Percentiles rank a stretch among this genome's conserved stretches.
These are phyloP conservation scores for Flexamia atlantica DNA, from an alignment of 2,888 invertebrate species.

Conservation along the genomic window DNA sequence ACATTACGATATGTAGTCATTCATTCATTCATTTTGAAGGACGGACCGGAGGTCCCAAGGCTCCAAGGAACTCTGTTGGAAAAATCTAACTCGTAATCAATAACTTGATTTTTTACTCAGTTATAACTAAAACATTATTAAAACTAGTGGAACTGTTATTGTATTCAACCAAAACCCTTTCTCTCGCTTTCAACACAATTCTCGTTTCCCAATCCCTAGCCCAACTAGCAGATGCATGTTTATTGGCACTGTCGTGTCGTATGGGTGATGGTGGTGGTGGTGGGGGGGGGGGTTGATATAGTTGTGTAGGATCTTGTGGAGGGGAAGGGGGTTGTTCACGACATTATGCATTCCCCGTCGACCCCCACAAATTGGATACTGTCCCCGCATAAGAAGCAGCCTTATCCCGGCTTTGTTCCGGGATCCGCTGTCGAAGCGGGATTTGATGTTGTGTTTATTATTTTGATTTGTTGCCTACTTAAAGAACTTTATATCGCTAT, in stretches of 20 bases:
- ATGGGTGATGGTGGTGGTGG: no score
- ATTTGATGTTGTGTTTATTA: slow-evolving; percentile 8
- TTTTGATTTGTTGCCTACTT: slow-evolving; percentile 37
- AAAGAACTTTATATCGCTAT: background rate
- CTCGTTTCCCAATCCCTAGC: background rate
- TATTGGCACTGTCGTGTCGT: background rate
- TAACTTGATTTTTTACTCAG: no score
- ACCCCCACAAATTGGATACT: slow-evolving; percentile 58
- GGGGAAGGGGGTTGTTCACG: background rate
- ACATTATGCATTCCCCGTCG: slow-evolving; percentile 38
- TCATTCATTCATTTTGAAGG: no score
- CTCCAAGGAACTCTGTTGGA: no score
- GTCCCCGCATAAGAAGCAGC: slow-evolving; percentile 64
- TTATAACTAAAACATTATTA: no score
- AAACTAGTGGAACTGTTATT: no score
- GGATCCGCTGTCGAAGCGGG: slow-evolving; percentile 16
- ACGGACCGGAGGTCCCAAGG: no score
- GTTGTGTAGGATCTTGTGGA: background rate
- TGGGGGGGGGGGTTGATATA: background rate
- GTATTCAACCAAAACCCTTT: no score
- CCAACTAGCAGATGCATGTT: background rate
- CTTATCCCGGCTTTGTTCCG: slow-evolving; percentile 49
- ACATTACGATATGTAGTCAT: no score
- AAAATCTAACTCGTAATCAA: no score
- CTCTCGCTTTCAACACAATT: no score